These are phyloP conservation scores for Drosophila pseudoobscura DNA, from an alignment of 1,140 invertebrate genomes.

Conservation along the genomic window DNA sequence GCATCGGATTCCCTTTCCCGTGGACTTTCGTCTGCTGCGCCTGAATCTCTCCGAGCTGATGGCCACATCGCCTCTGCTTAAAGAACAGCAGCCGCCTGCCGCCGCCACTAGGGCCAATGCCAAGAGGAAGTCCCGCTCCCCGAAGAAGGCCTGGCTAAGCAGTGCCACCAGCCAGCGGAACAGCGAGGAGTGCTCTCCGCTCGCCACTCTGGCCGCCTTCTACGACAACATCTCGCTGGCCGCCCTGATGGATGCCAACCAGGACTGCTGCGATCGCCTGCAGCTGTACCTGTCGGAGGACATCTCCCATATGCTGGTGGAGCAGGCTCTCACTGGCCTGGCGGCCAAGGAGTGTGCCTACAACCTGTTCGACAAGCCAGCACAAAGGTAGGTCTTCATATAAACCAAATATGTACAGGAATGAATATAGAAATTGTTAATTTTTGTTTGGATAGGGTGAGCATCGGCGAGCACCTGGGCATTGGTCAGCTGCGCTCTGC, in stretches of 20 bases:
- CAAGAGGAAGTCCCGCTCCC: conserved; percentile 73
- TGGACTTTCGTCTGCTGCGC: conserved; percentile 68
- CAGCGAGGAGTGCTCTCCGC: conserved; percentile 19
- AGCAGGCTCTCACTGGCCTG: conserved; percentile 66
- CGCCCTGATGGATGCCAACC: conserved; percentile 44
- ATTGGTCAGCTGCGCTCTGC: conserved; percentile 50
- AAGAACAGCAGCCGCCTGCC: conserved; percentile 3
- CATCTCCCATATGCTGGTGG: conserved; percentile 69
- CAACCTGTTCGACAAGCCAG: conserved; percentile 70
- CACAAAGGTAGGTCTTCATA: conserved; percentile 52
- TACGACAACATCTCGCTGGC: conserved; percentile 76
- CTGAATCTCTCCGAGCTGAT: conserved; percentile 69
- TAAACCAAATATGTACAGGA: background rate
- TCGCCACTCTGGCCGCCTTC: conserved; percentile 55
- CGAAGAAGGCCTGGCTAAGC: conserved; percentile 73
- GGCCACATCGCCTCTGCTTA: conserved; percentile 36
- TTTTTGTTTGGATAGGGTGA: conserved; percentile 8
- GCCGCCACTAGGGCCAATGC: conserved; percentile 3
- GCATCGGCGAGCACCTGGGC: conserved; percentile 50
- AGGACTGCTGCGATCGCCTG: conserved; percentile 55
- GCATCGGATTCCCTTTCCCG: conserved; percentile 71
- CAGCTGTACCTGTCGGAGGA: conserved; percentile 58
- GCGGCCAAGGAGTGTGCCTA: conserved; percentile 61
- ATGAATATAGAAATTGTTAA: too few species aligned
- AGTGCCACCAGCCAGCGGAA: conserved; percentile 36